Evolutionary conservation across 2,113 vertebrate genomes (phyloP).

Genomic region (Hydrochoerus hydrochaeris): DNA sequence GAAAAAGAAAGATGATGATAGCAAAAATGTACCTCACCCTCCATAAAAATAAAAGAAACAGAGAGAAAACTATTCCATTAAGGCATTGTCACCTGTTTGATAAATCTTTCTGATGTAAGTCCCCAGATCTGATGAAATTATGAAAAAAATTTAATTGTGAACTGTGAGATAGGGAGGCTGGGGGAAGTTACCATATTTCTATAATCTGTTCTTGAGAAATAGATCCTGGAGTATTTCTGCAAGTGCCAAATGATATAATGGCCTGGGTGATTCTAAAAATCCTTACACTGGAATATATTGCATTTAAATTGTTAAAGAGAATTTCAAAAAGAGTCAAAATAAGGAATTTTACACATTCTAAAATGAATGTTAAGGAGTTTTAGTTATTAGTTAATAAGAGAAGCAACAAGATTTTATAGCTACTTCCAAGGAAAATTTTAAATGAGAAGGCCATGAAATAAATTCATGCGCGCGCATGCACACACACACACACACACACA

Average conservation of each 20-base stretch:
- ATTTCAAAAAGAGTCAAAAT: slow-evolving; percentile 34
- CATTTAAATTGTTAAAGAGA: slow-evolving; percentile 33
- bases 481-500: neutral
- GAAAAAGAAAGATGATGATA: neutral
- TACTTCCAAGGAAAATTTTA: neutral
- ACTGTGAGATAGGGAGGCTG: slow-evolving; percentile 1
- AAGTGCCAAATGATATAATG: neutral
- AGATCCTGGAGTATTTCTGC: neutral
- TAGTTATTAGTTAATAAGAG: slow-evolving; percentile 9
- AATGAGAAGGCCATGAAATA: slow-evolving; percentile 2
- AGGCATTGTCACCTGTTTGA: neutral
- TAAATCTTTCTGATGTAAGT: neutral
- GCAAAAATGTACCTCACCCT: neutral
- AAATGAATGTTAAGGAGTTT: slow-evolving; percentile 24
- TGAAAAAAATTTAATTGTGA: neutral
- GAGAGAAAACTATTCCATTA: neutral
- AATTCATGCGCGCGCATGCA: neutral
- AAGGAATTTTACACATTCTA: neutral
- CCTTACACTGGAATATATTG: slow-evolving; percentile 31
- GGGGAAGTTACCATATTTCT: neutral
- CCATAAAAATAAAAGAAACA: neutral
- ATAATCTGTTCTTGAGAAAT: neutral
- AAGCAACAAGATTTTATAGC: neutral
- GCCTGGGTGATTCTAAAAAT: slow-evolving; percentile 41
- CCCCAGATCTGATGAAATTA: neutral